These are phyloP conservation scores for Cantharis rufa DNA, from an alignment of 2,888 invertebrate species.

Conservation along the genomic window DNA sequence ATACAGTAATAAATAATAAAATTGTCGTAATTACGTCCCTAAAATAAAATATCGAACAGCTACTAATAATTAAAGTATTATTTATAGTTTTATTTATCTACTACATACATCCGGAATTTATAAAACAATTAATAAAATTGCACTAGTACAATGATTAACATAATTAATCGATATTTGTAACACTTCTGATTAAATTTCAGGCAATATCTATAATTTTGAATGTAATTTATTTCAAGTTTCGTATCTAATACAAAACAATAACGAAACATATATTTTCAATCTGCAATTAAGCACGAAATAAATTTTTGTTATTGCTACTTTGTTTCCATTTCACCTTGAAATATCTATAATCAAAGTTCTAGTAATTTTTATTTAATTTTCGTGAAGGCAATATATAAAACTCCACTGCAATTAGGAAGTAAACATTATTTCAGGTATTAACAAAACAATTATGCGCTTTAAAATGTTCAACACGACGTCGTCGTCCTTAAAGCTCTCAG, in stretches of 20 bases:
- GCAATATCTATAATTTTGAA: background rate
- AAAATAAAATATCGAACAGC: background rate
- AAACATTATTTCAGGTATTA: background rate
- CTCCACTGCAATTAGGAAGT: background rate
- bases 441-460: background rate
- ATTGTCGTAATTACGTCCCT: slow-evolving; percentile 1
- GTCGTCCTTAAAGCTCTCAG: background rate
- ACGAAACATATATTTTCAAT: background rate
- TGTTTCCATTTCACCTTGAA: background rate
- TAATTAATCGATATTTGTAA: background rate
- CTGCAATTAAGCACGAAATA: background rate
- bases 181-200: background rate
- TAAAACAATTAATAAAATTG: background rate
- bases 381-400: background rate
- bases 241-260: background rate
- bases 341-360: background rate
- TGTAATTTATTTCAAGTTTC: background rate
- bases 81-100: background rate
- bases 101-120: background rate
- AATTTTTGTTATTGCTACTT: background rate
- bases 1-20: background rate
- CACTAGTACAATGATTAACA: background rate
- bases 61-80: background rate
- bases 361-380: background rate
- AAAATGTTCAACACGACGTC: background rate